Percentiles rank a stretch among this genome's conserved stretches.
These are phyloP conservation scores for Myiopsitta monachus DNA, from an alignment of 2,113 vertebrate species.

Conservation along the genomic window DNA sequence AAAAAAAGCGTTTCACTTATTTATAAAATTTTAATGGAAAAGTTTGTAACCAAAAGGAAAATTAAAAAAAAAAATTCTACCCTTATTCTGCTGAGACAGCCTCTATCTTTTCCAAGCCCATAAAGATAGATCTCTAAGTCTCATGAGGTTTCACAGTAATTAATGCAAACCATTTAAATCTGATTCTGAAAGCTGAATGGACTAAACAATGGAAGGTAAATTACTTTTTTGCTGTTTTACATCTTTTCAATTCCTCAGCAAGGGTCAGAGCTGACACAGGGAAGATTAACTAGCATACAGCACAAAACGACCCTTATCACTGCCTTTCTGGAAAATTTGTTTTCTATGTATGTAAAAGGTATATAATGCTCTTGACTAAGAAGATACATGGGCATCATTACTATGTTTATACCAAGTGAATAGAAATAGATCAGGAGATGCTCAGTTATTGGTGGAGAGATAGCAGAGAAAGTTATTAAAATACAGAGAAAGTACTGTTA, in stretches of 20 bases:
- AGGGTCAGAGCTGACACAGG: slow-evolving; percentile 52
- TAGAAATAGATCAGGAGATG: slow-evolving; percentile 78
- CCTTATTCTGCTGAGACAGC: slow-evolving; percentile 23
- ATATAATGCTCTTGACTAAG: slow-evolving; percentile 57
- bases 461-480: slow-evolving; percentile 89
- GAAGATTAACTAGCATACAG: slow-evolving; percentile 64
- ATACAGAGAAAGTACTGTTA: slow-evolving; percentile 79
- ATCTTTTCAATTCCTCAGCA: slow-evolving; percentile 50
- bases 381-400: slow-evolving; percentile 60
- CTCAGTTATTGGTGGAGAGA: slow-evolving; percentile 74
- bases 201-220: slow-evolving; percentile 69
- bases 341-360: slow-evolving; percentile 61
- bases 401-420: slow-evolving; percentile 79
- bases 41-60: neutral
- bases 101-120: neutral
- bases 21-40: neutral
- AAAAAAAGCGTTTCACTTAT: neutral
- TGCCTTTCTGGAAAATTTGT: slow-evolving; percentile 57
- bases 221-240: slow-evolving; percentile 69
- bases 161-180: slow-evolving; percentile 71
- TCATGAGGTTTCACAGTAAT: slow-evolving; percentile 63
- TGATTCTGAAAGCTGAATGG: slow-evolving; percentile 66
- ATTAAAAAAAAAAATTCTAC: neutral
- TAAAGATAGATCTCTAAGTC: slow-evolving; percentile 42
- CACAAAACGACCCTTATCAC: slow-evolving; percentile 65